These are phyloP conservation scores for Pandion haliaetus DNA, from an alignment of 2,113 vertebrate species.

Conservation along the genomic window DNA sequence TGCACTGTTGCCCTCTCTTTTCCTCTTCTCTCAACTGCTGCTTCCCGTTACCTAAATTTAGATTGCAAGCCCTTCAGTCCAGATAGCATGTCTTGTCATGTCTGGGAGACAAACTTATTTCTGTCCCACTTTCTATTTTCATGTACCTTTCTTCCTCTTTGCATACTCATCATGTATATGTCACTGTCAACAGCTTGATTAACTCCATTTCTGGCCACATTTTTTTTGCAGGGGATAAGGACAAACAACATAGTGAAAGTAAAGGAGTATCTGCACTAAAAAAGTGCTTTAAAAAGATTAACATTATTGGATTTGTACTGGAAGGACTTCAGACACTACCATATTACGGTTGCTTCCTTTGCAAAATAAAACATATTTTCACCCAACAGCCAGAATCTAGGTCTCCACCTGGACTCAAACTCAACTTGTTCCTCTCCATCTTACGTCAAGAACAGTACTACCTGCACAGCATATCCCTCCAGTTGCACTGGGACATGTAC, in stretches of 20 bases:
- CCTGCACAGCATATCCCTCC: neutral
- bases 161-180: fast-evolving
- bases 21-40: neutral
- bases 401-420: neutral
- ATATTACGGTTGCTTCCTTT: neutral
- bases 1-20: neutral
- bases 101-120: neutral
- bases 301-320: neutral
- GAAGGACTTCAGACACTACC: neutral
- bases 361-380: neutral
- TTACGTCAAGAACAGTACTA: neutral
- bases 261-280: neutral
- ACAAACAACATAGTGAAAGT: neutral
- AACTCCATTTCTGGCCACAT: neutral
- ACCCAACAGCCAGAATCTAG: neutral
- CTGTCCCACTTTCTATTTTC: neutral
- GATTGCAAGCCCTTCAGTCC: neutral
- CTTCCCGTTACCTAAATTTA: neutral
- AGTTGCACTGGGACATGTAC: neutral
- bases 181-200: neutral
- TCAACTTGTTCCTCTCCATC: neutral
- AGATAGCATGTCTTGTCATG: neutral
- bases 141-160: neutral
- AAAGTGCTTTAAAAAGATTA: slow-evolving; percentile 19
- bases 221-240: neutral